These are phyloP conservation scores for Centruroides sculpturatus DNA, from an alignment of 1,140 invertebrate genomes.

Conservation along the genomic window DNA sequence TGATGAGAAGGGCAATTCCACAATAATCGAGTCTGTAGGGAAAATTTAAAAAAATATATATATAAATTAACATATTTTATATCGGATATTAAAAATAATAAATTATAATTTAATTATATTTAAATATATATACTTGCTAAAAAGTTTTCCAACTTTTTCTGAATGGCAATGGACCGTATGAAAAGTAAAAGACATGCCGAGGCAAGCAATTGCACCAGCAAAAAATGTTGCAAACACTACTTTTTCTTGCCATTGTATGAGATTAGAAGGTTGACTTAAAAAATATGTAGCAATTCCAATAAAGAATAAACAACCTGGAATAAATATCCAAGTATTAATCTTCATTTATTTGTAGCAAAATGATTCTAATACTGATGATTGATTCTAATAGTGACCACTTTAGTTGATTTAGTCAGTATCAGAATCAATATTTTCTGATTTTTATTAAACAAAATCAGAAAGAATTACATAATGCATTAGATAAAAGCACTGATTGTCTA, in stretches of 20 bases:
- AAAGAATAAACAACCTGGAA: conserved; percentile 35
- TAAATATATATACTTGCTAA: conserved; percentile 64
- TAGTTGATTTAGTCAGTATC: too few relatives aligned
- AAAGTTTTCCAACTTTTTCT: conserved; percentile 82
- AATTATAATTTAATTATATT: background rate
- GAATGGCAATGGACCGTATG: conserved; percentile 98
- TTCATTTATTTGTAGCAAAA: too few relatives aligned
- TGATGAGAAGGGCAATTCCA: conserved; percentile 93
- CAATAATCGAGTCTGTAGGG: conserved; percentile 80
- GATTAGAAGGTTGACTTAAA: conserved; percentile 48
- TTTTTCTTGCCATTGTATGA: conserved; percentile 49
- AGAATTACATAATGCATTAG: too few relatives aligned
- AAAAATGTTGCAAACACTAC: conserved; percentile 86
- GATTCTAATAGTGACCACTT: too few relatives aligned
- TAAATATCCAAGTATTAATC: background rate
- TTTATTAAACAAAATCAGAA: too few relatives aligned
- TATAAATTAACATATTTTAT: background rate
- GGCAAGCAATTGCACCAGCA: conserved; percentile 85
- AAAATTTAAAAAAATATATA: background rate
- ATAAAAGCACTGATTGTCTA: too few relatives aligned
- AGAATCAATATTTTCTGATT: too few relatives aligned
- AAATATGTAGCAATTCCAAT: conserved; percentile 70
- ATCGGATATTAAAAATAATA: background rate
- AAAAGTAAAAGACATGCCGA: conserved; percentile 93
- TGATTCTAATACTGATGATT: too few relatives aligned